These are phyloP conservation scores for Meiosimyza decipiens DNA, from an alignment of 2,888 invertebrate species.

Conservation along the genomic window DNA sequence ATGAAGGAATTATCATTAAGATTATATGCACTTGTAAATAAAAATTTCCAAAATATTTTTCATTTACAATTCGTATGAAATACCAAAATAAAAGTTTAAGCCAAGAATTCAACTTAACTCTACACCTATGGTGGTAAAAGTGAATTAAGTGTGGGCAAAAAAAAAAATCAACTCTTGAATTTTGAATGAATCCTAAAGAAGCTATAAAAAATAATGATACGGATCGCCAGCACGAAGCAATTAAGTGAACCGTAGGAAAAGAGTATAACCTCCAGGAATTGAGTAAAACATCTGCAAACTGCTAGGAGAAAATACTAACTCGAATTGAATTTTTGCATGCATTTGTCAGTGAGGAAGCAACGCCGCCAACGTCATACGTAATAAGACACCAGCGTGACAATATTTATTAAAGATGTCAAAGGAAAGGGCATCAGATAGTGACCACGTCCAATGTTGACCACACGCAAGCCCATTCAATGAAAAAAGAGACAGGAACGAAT, in stretches of 20 bases:
- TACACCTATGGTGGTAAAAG: neutral
- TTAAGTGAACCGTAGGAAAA: neutral
- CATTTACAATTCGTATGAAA: too few relatives aligned
- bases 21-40: too few relatives aligned
- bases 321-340: too few relatives aligned
- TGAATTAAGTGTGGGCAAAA: neutral
- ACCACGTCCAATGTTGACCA: slow-evolving; percentile 9
- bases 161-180: neutral
- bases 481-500: neutral
- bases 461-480: slow-evolving; percentile 12
- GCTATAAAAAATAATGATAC: neutral
- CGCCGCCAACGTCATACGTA: neutral
- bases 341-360: too few relatives aligned
- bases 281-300: too few relatives aligned
- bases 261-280: neutral
- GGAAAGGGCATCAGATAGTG: slow-evolving; percentile 6
- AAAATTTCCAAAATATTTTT: too few relatives aligned
- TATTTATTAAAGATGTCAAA: slow-evolving; percentile 12
- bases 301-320: too few relatives aligned
- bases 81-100: too few relatives aligned
- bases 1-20: too few relatives aligned
- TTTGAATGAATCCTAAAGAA: too few relatives aligned
- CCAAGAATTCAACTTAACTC: neutral
- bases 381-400: slow-evolving; percentile 28
- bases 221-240: neutral